Base-by-base conservation (phyloP, 1,140 invertebrate genomes). In the Euura lappo region DNA sequence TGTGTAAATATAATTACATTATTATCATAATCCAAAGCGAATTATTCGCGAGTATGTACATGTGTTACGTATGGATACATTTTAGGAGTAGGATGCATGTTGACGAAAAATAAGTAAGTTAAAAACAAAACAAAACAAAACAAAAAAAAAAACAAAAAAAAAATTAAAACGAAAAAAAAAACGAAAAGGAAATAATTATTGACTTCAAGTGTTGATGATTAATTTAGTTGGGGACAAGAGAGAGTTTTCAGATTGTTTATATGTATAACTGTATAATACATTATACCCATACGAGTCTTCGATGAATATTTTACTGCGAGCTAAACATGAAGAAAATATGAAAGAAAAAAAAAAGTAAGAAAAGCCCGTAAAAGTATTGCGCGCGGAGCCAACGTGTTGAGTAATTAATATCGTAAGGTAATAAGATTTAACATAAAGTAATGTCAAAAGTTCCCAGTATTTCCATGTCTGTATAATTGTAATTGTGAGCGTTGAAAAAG, bases 391-490 rank as follows among this genome's bases (percentile, higher is more conserved):
- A 28, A 28, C 1, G 28, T 28, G 28, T 28, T 28, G 28, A 28
- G 28, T 28, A 28, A 28, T 28, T 28, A 28, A 28, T 28, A 28
- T 60, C 51, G 2, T 60, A n/a, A 60, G 13, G 51, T 60, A 60
- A 60, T n/a, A n/a, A 11, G 13, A 28, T 28, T 28, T 28, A 60
- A 60, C 13, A 5, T 60, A 60, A 60, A 60, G 8, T 60, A 11
- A 60, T 60, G 51, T 8, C 13, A 46, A 65, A 72, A 68, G 70
- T 69, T 72, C 72, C 75, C 72, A 72, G 67, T 74, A 74, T 74
- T 28, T 74, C 72, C 69, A 72, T 75, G 71, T 76, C 70, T 71
- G 72, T 76, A 73, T 60, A 60, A 71, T 73, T 13, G 60, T 76
- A 68, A 70, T 76, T 69, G 68, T 76, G 65, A 76, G 46, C 69